Evolutionary conservation across 2,113 vertebrate genomes (phyloP), one percentile per base, ranked within the genome.

Genomic region (Trogon melanurus): DNA sequence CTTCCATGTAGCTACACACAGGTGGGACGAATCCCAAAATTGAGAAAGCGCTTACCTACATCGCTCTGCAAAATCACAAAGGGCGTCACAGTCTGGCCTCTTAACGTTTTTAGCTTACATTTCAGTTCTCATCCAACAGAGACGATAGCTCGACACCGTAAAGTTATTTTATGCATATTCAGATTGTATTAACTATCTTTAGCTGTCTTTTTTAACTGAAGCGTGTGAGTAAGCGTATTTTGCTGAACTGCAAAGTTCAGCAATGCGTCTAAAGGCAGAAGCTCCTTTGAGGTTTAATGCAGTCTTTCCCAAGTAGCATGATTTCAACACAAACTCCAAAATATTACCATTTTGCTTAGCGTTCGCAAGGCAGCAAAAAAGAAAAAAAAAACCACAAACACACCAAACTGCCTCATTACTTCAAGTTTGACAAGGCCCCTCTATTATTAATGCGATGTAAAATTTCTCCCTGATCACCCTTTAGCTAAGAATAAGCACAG

Each of bases 111-210:
- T 47, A 79, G 30, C n/a, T 91, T 79, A 53, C 16, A 29, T 74
- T 86, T 92, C 41, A 66, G 15, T 70, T 88, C 30, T 69, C 10
- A 66, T 62, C 64, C 74, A 78, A 79, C 26, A 60, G 81, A 90
- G 47, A 73, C 44, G 70, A 79, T 58, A 86, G 51, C 10, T 80
- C 89, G 89, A 82, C 81, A 91, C 72, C 81, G 93, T 78, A 5
- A 84, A 84, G 56, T 44, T 83, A 85, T 78, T 93, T 91, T 88
- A 91, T 93, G 89, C 85, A 91, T 93, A 96, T 93, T 95, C 80
- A 76, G 58, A 94, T 51, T 85, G 34, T 85, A 94, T 83, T 89
- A 94, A 74, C 81, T 93, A 89, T 91, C 94, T 91, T 94, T 93
- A 95, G 84, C 58, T 73, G 50, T 50, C 80, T 82, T 76, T 96